A percentile compares a stretch with the other conserved stretches of the same genome.
These are phyloP conservation scores for Actinostola sp. DNA, from an alignment of 92 coral and sea anemone genomes.

Conservation along the genomic window DNA sequence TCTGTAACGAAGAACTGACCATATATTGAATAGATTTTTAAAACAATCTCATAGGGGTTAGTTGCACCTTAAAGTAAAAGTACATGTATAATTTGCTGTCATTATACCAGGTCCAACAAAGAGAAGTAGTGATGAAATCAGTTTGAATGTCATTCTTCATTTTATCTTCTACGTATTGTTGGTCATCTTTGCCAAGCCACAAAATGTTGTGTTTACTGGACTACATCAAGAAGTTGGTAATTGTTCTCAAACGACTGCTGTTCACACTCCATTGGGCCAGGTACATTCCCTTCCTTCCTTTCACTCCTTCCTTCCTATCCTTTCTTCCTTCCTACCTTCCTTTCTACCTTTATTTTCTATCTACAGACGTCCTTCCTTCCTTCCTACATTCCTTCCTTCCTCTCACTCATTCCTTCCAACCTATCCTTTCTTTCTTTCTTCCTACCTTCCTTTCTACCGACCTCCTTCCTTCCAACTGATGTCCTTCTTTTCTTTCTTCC, in stretches of 20 bases:
- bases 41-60: too few species aligned
- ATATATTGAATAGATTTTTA: too few species aligned
- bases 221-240: constrained; percentile 34
- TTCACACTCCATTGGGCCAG: constrained; percentile 45
- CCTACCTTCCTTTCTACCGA: background rate
- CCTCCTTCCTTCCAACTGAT: background rate
- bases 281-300: background rate
- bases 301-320: background rate
- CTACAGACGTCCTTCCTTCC: too few species aligned
- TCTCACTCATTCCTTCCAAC: too few species aligned
- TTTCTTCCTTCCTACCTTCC: background rate
- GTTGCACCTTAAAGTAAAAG: too few species aligned
- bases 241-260: constrained; percentile 32
- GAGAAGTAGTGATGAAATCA: constrained; percentile 18
- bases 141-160: constrained; percentile 24
- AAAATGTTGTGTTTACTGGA: constrained; percentile 15
- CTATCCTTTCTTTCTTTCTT: background rate
- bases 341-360: background rate
- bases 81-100: too few species aligned
- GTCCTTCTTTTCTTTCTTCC: background rate
- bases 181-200: constrained; percentile 36
- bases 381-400: too few species aligned
- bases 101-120: constrained; percentile 7
- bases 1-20: too few species aligned
- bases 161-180: constrained; percentile 25